Conservation (phyloP, 2,113 vertebrate species). For the Pelusios castaneus region DNA sequence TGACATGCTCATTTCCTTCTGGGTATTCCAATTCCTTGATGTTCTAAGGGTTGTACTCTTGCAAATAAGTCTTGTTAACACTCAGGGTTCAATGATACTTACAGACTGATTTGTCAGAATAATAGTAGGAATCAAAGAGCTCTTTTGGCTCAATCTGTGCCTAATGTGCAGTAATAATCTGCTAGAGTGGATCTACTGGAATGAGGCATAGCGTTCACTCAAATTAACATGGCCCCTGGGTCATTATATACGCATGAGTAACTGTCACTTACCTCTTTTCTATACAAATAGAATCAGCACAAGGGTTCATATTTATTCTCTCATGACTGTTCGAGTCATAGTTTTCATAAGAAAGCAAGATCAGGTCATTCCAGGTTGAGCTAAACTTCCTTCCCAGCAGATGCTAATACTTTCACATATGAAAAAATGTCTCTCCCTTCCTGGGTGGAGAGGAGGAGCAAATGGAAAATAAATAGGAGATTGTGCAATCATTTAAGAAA, state of each 20-base stretch:
- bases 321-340: rapidly evolving
- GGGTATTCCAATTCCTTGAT: rapidly evolving
- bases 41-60: neutral
- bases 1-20: neutral
- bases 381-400: neutral
- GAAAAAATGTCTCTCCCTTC: neutral
- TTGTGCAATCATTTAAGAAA: neutral
- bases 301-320: neutral
- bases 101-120: neutral
- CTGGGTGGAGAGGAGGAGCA: neutral
- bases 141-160: neutral
- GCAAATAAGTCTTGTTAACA: neutral
- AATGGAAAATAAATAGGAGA: neutral
- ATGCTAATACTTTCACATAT: neutral
- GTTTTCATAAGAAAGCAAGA: neutral
- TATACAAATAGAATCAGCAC: neutral
- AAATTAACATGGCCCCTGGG: neutral
- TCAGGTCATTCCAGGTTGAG: neutral
- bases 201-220: neutral
- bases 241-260: neutral
- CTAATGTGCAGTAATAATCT: neutral
- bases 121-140: neutral
- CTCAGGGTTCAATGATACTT: neutral
- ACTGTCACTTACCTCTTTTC: neutral
- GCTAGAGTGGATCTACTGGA: neutral